Conservation (phyloP, 2,888 invertebrate species). For the Meloe dianella region DNA sequence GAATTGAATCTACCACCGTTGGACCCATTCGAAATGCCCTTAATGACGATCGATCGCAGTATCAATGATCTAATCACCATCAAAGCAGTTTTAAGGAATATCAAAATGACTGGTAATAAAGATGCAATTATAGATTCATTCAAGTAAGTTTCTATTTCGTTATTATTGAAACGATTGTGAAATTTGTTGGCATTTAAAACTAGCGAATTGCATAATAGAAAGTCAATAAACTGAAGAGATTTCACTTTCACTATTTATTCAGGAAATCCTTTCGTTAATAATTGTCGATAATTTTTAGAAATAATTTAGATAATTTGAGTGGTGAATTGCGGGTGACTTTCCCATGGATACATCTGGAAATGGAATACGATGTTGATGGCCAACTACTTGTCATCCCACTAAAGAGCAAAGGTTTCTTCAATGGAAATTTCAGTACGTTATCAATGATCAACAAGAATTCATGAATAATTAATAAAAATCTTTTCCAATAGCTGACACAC, state of each 20-base stretch:
- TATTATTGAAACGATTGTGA: neutral
- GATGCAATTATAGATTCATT: constrained; percentile 70
- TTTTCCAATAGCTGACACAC: constrained; percentile 58
- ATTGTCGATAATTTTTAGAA: constrained; percentile 49
- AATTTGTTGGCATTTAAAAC: neutral
- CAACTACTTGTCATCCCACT: constrained; percentile 62
- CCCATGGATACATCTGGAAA: constrained; percentile 60
- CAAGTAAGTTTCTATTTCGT: constrained; percentile 62
- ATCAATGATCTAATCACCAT: constrained; percentile 68
- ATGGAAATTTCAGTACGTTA: constrained; percentile 65
- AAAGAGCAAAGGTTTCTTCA: constrained; percentile 62
- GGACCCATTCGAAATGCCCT: constrained; percentile 64
- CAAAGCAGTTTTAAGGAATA: constrained; percentile 70
- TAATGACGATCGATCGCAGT: constrained; percentile 62
- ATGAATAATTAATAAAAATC: neutral
- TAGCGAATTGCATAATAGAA: constrained; percentile 8
- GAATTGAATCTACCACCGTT: constrained; percentile 50
- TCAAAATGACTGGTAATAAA: constrained; percentile 69
- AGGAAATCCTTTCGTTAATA: constrained; percentile 10
- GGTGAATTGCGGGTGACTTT: constrained; percentile 59
- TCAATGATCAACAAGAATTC: neutral
- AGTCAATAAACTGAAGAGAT: constrained; percentile 18
- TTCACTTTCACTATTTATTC: constrained; percentile 20
- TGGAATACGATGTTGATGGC: constrained; percentile 64
- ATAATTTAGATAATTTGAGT: constrained; percentile 58